These are phyloP conservation scores for Neoaliturus tenellus DNA, from an alignment of 2,888 invertebrate species.

Conservation along the genomic window DNA sequence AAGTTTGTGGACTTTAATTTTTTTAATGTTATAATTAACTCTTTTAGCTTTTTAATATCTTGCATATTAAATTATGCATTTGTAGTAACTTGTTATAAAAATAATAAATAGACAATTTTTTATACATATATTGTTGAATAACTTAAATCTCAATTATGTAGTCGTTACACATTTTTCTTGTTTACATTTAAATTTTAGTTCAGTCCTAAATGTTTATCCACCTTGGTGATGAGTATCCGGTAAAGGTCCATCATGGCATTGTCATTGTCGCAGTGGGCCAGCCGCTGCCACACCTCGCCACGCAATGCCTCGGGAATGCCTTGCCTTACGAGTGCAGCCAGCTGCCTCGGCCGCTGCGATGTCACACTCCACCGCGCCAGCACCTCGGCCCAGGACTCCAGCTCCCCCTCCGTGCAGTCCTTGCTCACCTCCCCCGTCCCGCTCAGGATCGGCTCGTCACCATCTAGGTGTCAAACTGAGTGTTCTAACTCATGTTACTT, in stretches of 20 bases:
- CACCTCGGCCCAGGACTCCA: slow-evolving; percentile 96
- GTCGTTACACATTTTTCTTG: no score
- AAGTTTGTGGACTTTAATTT: no score
- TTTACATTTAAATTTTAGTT: no score
- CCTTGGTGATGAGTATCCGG: slow-evolving; percentile 93
- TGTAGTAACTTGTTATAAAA: no score
- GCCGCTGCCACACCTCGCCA: slow-evolving; percentile 98
- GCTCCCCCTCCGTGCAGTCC: slow-evolving; percentile 94
- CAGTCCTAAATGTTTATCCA: no score
- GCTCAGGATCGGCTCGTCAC: slow-evolving; percentile 96
- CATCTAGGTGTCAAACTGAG: slow-evolving; percentile 79
- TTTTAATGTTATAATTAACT: no score
- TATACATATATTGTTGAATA: no score
- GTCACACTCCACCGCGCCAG: slow-evolving; percentile 82
- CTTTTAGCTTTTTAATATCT: no score
- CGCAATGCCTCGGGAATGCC: slow-evolving; percentile 98
- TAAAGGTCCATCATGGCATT: slow-evolving; percentile 94
- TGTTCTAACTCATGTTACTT: no score
- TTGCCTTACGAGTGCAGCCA: slow-evolving; percentile 85
- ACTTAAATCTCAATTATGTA: no score
- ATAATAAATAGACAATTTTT: no score
- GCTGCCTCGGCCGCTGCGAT: slow-evolving; percentile 83
- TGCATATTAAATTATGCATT: no score
- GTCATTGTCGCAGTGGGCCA: slow-evolving; percentile 91
- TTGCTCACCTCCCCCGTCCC: slow-evolving; percentile 98